These are phyloP conservation scores for Leptothorax acervorum DNA, from an alignment of 2,888 invertebrate genomes.

Conservation along the genomic window DNA sequence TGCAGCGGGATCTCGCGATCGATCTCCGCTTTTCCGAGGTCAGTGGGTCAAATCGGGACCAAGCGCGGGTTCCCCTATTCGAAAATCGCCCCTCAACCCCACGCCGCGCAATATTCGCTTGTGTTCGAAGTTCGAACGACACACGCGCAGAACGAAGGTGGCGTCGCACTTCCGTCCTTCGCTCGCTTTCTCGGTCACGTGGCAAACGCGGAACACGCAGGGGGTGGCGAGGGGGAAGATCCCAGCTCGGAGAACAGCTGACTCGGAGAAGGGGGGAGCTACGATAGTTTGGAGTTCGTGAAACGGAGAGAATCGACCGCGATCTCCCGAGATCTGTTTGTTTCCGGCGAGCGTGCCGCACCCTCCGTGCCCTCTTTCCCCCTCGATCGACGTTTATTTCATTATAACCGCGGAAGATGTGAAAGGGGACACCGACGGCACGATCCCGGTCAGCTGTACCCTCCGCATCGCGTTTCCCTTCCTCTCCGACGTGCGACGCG, in stretches of 20 bases:
- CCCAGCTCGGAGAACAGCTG: slow-evolving; percentile 5
- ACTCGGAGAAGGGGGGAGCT: neutral
- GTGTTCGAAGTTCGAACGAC: neutral
- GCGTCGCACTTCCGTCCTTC: neutral
- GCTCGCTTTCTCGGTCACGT: neutral
- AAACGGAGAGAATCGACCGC: neutral
- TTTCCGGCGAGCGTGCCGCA: neutral
- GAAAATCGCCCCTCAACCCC: neutral
- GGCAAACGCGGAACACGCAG: neutral
- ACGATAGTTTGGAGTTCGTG: neutral
- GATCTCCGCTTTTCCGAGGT: neutral
- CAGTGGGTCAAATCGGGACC: slow-evolving; percentile 22
- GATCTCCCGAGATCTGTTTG: neutral
- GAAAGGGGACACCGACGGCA: neutral
- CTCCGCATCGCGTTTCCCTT: neutral
- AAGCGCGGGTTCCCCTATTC: neutral
- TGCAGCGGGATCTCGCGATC: neutral
- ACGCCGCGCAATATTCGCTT: neutral
- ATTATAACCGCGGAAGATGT: neutral
- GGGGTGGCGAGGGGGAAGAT: neutral
- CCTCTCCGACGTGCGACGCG: too few species aligned
- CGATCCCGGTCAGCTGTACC: neutral
- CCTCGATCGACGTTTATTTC: neutral
- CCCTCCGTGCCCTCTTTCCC: too few species aligned
- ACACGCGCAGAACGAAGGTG: neutral